Conservation (phyloP, 2,113 vertebrate genomes). For the Reinhardtius hippoglossoides region DNA sequence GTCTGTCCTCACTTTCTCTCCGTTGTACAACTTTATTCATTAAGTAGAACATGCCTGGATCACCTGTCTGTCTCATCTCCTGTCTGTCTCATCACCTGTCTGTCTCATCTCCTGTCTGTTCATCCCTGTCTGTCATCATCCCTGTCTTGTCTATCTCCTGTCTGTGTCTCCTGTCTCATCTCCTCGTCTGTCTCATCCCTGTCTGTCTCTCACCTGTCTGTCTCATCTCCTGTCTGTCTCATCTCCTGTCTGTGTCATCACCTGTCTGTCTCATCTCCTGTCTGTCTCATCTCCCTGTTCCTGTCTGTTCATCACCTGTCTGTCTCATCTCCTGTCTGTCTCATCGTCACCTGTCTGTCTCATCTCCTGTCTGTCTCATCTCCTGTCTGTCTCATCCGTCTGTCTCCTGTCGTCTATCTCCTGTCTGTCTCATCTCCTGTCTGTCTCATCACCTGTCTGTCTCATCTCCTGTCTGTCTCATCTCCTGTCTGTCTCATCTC, state of each 20-base stretch:
- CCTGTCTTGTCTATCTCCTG: background rate
- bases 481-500: background rate
- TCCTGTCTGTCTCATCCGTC: slow-evolving; percentile 16
- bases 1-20: slow-evolving; percentile 35
- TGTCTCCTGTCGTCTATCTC: background rate
- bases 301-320: too few relatives aligned
- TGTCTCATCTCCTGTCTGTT: too few relatives aligned
- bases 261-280: slow-evolving; percentile 1
- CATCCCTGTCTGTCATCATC: slow-evolving; percentile 4
- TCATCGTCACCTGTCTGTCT: slow-evolving; percentile 20
- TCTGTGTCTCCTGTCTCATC: slow-evolving; percentile 12
- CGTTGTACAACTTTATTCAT: slow-evolving; percentile 29
- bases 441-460: slow-evolving; percentile 1
- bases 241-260: background rate
- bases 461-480: background rate
- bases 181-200: background rate
- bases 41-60: too few relatives aligned
- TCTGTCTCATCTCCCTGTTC: too few relatives aligned
- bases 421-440: slow-evolving; percentile 4
- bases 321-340: background rate
- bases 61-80: background rate
- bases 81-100: background rate
- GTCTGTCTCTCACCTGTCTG: slow-evolving; percentile 3
- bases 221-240: slow-evolving; percentile 7
- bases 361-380: too few relatives aligned